Evolutionary conservation across 35 echinoderm and acorn worm species (phyloP), one percentile per base, ranked within the genome.

Genomic region (Ophiothrix spiculata): DNA sequence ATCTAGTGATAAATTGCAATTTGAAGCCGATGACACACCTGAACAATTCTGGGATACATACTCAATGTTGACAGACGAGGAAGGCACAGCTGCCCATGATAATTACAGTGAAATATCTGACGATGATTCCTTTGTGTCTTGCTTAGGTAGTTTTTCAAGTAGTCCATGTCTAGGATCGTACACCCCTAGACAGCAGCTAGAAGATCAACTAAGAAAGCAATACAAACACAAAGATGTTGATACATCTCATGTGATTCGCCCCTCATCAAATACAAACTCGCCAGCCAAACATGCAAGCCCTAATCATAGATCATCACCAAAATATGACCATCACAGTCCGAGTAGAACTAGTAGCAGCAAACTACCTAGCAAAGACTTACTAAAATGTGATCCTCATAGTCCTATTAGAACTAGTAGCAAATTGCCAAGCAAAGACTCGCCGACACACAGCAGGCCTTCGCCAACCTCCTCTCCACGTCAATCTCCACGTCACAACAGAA

Each of bases 391-490:
- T n/a, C n/a, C n/a, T n/a, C n/a, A n/a, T n/a, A 69, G 60, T 69
- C 60, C 60, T 6, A n/a, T 69, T 12, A 69, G 60, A 69, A 69
- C 60, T 69, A 69, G 16, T 25, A 12, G 60, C 60, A 69, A n/a
- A 69, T 10, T 69, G 60, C 29, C 60, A 10, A 69, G 29, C 23
- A 69, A 69, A 69, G 60, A 69, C 60, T 69, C 60, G 25, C 60
- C 60, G 17, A 69, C 60, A 25, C 36, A 79, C 34, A 56, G 35
- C 69, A 90, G 75, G 37, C 73, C 88, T 37, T 90, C 88, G 39
- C 88, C 88, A 1, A 64, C 42, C 16, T 83, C 88, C 10, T 90
- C 88, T 2, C 88, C 88, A 21, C 77, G 81, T n/a, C n/a, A n/a
- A n/a, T n/a, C n/a, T n/a, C n/a, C n/a, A n/a, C n/a, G 19, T 25